phyloP scores from a whole-genome alignment of 2,113 vertebrate species.

The Herpetotheres cachinnans region DNA sequence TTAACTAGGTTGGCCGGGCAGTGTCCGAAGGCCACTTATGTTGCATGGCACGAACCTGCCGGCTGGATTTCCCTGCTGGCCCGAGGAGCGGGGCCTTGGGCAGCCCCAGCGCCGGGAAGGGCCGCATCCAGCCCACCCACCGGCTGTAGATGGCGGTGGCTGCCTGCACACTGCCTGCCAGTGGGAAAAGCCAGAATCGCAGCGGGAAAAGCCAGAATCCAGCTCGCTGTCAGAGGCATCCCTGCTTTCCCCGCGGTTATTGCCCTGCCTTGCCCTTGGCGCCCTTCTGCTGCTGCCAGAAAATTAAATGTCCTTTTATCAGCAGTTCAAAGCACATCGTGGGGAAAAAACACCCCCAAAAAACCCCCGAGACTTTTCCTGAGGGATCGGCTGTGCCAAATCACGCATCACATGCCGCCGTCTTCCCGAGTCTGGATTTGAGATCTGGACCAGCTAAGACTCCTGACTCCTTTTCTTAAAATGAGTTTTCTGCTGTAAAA shows the following conservation, averaged over 20 bases:
- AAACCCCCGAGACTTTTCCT: not conserved
- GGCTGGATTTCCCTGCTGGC: not conserved
- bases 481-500: not conserved
- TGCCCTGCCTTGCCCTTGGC: not conserved
- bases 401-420: rapidly evolving
- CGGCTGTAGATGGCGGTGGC: constrained; percentile 38
- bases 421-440: not conserved
- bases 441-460: rapidly evolving
- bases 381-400: not conserved
- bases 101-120: not conserved
- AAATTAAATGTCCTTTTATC: not conserved
- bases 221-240: not conserved
- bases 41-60: not conserved
- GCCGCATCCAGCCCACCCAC: not conserved
- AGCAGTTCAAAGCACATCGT: not conserved
- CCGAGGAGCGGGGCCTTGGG: not conserved
- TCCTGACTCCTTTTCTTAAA: not conserved
- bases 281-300: not conserved
- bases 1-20: not conserved
- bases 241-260: not conserved
- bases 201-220: not conserved
- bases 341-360: no score
- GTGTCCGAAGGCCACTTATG: rapidly evolving
- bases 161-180: not conserved
- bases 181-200: not conserved